Percentiles rank a stretch among this genome's conserved stretches.
phyloP scores from a whole-genome alignment of 2,888 invertebrate species.

The Calliopum simillimum region DNA sequence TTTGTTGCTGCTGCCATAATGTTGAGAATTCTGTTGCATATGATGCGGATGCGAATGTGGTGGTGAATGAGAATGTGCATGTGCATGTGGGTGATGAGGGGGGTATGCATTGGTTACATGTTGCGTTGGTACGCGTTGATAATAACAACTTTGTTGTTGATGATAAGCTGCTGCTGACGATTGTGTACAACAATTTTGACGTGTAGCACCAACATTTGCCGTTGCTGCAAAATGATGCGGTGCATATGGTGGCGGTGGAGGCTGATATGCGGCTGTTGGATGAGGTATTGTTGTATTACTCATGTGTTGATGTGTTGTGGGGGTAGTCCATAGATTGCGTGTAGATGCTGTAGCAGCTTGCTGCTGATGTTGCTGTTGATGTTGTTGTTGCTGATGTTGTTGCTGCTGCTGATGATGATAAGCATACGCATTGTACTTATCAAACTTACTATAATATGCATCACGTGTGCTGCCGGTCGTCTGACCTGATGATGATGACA shows the following conservation, averaged over 20 bases:
- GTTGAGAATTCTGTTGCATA: constrained; percentile 30
- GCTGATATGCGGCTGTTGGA: constrained; percentile 16
- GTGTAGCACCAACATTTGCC: constrained; percentile 35
- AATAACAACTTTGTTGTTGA: constrained; percentile 57
- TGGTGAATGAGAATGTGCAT: constrained; percentile 13
- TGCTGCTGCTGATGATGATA: constrained; percentile 37
- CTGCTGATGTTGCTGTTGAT: constrained; percentile 34
- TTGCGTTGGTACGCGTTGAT: constrained; percentile 45
- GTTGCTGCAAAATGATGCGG: constrained; percentile 32
- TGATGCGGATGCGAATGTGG: constrained; percentile 36
- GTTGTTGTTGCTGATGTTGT: constrained; percentile 28
- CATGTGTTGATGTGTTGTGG: background rate
- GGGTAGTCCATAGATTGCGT: constrained; percentile 47
- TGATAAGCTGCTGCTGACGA: constrained; percentile 48
- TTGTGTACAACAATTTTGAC: constrained; percentile 59
- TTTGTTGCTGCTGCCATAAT: constrained; percentile 33
- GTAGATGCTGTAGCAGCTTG: background rate
- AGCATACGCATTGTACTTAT: constrained; percentile 50
- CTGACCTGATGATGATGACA: constrained; percentile 28
- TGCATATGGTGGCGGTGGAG: constrained; percentile 16
- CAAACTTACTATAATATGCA: constrained; percentile 52
- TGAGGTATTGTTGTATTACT: constrained; percentile 7
- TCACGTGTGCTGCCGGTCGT: constrained; percentile 42
- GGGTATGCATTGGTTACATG: constrained; percentile 11
- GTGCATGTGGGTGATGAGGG: too few relatives aligned